Percentiles rank a stretch among this genome's conserved stretches.
phyloP scores from a whole-genome alignment of 2,113 vertebrate genomes.

The Ifrita kowaldi region DNA sequence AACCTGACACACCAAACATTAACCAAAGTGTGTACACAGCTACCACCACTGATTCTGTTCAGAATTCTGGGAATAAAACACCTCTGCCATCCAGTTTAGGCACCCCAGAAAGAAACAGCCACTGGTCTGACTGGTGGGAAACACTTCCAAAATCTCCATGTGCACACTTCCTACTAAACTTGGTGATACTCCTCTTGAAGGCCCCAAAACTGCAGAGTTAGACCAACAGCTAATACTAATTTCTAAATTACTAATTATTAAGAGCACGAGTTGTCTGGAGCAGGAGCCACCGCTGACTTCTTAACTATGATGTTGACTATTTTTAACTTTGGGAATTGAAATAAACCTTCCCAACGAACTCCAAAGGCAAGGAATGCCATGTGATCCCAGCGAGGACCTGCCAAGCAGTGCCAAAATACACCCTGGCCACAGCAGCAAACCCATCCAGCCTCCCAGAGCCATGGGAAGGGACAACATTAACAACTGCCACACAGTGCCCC shows the following conservation, averaged over 20 bases:
- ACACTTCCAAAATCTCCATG: accelerated
- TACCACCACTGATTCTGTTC: accelerated
- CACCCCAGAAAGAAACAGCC: background rate
- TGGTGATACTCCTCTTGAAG: background rate
- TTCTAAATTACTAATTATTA: background rate
- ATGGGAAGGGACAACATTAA: accelerated
- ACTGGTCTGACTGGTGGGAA: background rate
- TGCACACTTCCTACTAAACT: background rate
- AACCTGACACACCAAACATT: no score
- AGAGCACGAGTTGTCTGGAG: background rate
- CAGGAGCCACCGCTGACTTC: background rate
- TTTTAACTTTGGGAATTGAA: constrained; percentile 9
- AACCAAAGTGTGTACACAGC: background rate
- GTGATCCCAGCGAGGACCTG: background rate
- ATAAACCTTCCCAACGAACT: background rate
- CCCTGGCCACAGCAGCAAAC: background rate
- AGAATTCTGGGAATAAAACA: background rate
- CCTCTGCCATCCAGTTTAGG: background rate
- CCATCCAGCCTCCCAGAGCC: background rate
- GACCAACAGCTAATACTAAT: background rate
- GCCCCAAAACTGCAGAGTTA: background rate
- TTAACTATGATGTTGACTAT: background rate
- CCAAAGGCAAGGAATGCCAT: background rate
- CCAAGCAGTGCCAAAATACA: background rate
- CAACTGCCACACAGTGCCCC: background rate